These are phyloP conservation scores for Cephus runcator DNA, from an alignment of 2,888 invertebrate species.

Conservation along the genomic window DNA sequence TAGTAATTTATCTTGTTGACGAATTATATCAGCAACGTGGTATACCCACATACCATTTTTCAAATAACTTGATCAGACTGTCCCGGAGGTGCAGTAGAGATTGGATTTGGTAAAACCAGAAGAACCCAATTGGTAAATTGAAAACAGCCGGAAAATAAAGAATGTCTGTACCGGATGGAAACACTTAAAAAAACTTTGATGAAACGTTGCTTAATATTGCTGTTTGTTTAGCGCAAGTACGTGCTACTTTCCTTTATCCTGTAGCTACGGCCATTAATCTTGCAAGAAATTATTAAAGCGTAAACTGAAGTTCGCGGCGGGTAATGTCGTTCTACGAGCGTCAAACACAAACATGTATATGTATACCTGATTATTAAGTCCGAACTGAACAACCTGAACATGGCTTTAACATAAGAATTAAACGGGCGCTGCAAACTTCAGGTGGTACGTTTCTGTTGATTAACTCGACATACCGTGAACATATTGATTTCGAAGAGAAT, in stretches of 20 bases:
- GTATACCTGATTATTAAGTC: not conserved
- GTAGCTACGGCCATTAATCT: not conserved
- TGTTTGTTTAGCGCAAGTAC: not conserved
- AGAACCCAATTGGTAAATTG: not conserved
- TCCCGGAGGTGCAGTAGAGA: not conserved
- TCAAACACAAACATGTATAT: not conserved
- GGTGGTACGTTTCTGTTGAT: not conserved
- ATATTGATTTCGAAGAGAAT: not conserved
- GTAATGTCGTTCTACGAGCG: not conserved
- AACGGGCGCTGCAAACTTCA: not conserved
- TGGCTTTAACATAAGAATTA: not conserved
- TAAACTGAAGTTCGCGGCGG: not conserved
- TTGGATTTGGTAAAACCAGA: not conserved
- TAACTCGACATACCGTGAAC: not conserved
- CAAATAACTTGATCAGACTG: not conserved
- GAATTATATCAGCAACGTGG: not conserved
- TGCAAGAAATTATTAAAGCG: not conserved
- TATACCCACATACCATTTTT: not conserved
- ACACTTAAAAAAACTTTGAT: not conserved
- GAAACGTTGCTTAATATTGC: not conserved
- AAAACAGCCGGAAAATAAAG: not conserved
- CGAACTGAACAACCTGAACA: not conserved
- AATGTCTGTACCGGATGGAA: not conserved
- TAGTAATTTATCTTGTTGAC: not conserved
- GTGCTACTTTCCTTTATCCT: not conserved